These are phyloP conservation scores for Labroides dimidiatus DNA, from an alignment of 2,797 vertebrate genomes.

Conservation along the genomic window DNA sequence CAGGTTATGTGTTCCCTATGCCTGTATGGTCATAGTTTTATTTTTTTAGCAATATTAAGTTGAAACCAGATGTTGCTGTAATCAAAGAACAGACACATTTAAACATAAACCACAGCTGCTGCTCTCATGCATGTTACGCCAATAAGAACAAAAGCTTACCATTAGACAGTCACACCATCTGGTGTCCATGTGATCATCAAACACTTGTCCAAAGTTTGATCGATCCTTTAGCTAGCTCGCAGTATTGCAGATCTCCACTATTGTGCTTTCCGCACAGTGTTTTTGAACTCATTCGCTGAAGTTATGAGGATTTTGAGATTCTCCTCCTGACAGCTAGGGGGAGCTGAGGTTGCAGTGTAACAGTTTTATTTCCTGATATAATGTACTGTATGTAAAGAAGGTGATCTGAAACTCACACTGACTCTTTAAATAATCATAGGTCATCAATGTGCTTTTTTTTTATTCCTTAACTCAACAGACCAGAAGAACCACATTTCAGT, in stretches of 20 bases:
- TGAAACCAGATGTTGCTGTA: slow-evolving; percentile 47
- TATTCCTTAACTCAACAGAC: slow-evolving; percentile 42
- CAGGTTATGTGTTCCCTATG: slow-evolving; percentile 50
- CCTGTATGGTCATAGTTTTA: slow-evolving; percentile 67
- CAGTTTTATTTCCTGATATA: slow-evolving; percentile 61
- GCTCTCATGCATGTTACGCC: slow-evolving; percentile 70
- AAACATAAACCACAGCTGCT: slow-evolving; percentile 48
- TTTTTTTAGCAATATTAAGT: slow-evolving; percentile 64
- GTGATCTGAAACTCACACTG: slow-evolving; percentile 42
- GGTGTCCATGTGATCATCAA: slow-evolving; percentile 45
- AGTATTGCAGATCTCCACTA: slow-evolving; percentile 44
- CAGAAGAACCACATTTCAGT: slow-evolving; percentile 45
- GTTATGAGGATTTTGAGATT: slow-evolving; percentile 61
- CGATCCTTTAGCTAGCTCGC: slow-evolving; percentile 25
- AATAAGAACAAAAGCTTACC: slow-evolving; percentile 63
- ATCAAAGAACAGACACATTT: slow-evolving; percentile 48
- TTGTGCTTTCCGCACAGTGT: slow-evolving; percentile 40
- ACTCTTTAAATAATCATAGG: slow-evolving; percentile 51
- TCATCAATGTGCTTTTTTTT: slow-evolving; percentile 50
- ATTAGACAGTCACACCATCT: slow-evolving; percentile 14
- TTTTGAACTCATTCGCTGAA: slow-evolving; percentile 46
- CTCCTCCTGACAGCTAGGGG: slow-evolving; percentile 49
- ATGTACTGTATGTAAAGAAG: slow-evolving; percentile 71
- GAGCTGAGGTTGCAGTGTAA: slow-evolving; percentile 69
- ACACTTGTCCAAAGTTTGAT: slow-evolving; percentile 35